These are phyloP conservation scores for Athene cunicularia DNA, from an alignment of 2,113 vertebrate species.

Conservation along the genomic window DNA sequence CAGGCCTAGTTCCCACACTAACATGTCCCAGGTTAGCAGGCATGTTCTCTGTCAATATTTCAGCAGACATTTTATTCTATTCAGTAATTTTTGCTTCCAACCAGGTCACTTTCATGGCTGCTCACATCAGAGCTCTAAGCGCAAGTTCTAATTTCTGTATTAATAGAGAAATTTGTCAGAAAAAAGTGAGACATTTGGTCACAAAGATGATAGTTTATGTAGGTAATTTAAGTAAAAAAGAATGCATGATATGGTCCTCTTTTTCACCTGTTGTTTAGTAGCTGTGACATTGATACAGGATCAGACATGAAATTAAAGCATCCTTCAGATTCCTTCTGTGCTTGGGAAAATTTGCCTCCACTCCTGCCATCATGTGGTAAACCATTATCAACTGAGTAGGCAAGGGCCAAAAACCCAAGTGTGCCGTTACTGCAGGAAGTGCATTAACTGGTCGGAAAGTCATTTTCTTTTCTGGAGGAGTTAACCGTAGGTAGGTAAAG, in stretches of 20 bases:
- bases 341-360: background rate
- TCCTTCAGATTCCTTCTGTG: background rate
- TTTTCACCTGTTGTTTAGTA: background rate
- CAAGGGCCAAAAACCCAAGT: background rate
- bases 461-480: background rate
- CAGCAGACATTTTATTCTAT: background rate
- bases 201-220: background rate
- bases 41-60: background rate
- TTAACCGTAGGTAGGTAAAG: background rate
- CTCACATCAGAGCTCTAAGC: background rate
- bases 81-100: background rate
- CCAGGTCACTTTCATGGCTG: background rate
- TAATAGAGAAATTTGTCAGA: background rate
- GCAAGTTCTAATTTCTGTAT: background rate
- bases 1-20: background rate
- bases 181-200: background rate
- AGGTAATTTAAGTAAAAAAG: background rate
- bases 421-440: background rate
- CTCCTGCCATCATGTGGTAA: background rate
- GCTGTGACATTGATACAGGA: background rate
- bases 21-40: background rate
- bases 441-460: background rate
- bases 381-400: background rate
- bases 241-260: background rate
- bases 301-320: background rate